Evolutionary conservation across 2,113 vertebrate species (phyloP).

Genomic region (Ciconia maguari): DNA sequence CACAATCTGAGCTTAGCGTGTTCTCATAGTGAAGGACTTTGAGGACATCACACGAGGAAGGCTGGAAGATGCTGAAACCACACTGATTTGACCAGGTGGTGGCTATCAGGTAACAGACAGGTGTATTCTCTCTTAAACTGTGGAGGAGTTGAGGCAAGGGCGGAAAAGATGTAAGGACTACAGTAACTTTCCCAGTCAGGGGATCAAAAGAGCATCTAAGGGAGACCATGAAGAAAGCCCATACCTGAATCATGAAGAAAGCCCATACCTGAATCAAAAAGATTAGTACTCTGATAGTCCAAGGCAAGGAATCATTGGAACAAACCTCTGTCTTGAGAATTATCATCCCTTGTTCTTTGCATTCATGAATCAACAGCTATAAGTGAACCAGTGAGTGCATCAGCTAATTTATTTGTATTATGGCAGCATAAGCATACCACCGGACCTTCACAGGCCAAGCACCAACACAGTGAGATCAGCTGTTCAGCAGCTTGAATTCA

Average conservation of each 20-base stretch:
- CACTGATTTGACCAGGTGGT: neutral
- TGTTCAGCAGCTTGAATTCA: neutral
- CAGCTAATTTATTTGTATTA: neutral
- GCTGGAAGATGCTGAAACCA: neutral
- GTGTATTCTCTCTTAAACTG: neutral
- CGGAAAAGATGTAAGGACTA: neutral
- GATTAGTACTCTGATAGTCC: neutral
- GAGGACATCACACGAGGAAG: neutral
- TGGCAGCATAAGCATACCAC: neutral
- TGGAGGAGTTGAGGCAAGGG: neutral
- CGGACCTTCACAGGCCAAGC: neutral
- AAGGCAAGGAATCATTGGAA: neutral
- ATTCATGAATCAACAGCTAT: neutral
- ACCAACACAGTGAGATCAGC: neutral
- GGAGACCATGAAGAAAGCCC: neutral
- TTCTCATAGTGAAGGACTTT: neutral
- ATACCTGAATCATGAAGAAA: neutral
- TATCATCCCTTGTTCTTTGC: neutral
- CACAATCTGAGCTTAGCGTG: neutral
- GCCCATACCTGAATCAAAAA: neutral
- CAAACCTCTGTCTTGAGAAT: neutral
- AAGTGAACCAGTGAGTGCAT: neutral
- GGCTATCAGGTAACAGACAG: neutral
- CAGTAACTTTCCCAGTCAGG: neutral
- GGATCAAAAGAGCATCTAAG: neutral